Evolutionary conservation across 2,113 vertebrate genomes (phyloP).

Genomic region (Solenodon paradoxus): DNA sequence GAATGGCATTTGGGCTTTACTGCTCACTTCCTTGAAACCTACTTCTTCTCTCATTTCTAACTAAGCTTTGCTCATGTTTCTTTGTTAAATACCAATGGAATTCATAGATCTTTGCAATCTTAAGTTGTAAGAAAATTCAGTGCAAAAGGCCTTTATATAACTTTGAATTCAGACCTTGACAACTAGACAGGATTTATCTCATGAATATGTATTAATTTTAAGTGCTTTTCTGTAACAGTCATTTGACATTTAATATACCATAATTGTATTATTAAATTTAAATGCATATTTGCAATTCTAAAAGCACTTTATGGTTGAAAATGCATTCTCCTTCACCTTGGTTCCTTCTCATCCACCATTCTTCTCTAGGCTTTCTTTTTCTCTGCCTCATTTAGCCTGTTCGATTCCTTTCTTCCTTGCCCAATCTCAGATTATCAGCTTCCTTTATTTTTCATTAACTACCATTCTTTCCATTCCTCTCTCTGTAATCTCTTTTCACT

Average conservation of each 20-base stretch:
- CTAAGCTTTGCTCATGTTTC: constrained; percentile 44
- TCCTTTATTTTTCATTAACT: background rate
- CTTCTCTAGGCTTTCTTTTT: background rate
- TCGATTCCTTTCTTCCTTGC: background rate
- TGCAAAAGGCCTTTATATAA: constrained; percentile 75
- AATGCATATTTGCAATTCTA: constrained; percentile 81
- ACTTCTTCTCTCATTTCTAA: constrained; percentile 34
- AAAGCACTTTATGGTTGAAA: constrained; percentile 77
- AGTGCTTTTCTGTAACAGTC: constrained; percentile 84
- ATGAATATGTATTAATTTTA: constrained; percentile 86
- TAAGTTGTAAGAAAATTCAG: constrained; percentile 69
- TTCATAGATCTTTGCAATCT: constrained; percentile 70
- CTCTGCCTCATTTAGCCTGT: background rate
- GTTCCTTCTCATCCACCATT: background rate
- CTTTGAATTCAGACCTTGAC: constrained; percentile 79
- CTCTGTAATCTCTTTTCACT: background rate
- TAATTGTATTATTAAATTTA: constrained; percentile 84
- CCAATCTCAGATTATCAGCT: background rate
- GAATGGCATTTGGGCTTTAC: background rate
- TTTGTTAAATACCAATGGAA: constrained; percentile 72
- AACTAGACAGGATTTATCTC: constrained; percentile 81
- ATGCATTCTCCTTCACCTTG: constrained; percentile 70
- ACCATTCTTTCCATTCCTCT: background rate
- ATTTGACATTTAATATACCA: constrained; percentile 86
- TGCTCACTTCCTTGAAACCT: background rate